phyloP scores from a whole-genome alignment of 2,113 vertebrate genomes.

The Asarcornis scutulata region DNA sequence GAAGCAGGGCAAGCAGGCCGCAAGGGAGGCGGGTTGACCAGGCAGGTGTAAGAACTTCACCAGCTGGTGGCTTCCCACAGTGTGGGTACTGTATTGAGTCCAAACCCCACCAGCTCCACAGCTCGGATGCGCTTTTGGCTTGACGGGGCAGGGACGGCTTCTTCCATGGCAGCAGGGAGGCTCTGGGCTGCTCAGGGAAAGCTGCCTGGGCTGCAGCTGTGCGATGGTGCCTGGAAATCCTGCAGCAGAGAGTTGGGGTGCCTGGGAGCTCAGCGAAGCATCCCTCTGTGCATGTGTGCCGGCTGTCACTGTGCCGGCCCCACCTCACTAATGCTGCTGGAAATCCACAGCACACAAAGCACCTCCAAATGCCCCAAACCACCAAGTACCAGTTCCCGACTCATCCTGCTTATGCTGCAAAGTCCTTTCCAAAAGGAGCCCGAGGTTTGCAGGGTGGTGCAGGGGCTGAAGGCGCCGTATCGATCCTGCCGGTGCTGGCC shows the following conservation, averaged over 20 bases:
- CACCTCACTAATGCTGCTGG: too few species aligned
- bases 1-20: background rate
- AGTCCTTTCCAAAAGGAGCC: too few species aligned
- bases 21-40: fast-evolving
- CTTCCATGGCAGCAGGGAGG: background rate
- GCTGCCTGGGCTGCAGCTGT: background rate
- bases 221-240: background rate
- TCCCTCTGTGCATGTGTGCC: background rate
- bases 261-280: background rate
- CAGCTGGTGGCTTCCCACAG: background rate
- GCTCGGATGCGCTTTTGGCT: fast-evolving
- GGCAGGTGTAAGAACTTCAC: background rate
- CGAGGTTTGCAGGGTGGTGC: background rate
- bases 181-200: background rate
- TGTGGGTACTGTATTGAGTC: fast-evolving
- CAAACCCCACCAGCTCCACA: fast-evolving
- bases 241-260: background rate
- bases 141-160: background rate
- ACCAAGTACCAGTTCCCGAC: fast-evolving
- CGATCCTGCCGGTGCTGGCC: background rate
- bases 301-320: background rate
- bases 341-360: background rate
- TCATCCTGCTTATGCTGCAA: fast-evolving
- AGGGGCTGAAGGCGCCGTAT: background rate
- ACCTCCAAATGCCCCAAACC: background rate